These are phyloP conservation scores for Drosophila ercepeae DNA, from an alignment of 1,140 invertebrate species.

Conservation along the genomic window DNA sequence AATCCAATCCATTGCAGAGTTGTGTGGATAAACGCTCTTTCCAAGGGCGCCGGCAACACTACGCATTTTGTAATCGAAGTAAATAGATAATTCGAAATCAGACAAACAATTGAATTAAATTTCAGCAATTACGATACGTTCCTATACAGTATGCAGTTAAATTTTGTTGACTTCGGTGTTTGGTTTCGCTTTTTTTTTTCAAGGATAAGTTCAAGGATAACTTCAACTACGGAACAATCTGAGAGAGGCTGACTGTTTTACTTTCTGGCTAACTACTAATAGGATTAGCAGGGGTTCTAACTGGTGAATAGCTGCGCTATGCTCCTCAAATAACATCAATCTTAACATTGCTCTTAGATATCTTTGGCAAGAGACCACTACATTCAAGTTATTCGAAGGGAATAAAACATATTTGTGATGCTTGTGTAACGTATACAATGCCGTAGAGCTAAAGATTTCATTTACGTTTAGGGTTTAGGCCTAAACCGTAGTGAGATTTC, in stretches of 20 bases:
- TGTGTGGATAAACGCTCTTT: slow-evolving; percentile 42
- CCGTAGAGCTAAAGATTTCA: slow-evolving; percentile 50
- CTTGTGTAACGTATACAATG: slow-evolving; percentile 66
- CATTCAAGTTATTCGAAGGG: slow-evolving; percentile 53
- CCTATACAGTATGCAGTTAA: slow-evolving; percentile 43
- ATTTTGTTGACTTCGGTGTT: slow-evolving; percentile 30
- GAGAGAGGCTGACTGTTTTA: slow-evolving; percentile 43
- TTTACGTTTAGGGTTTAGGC: slow-evolving; percentile 30
- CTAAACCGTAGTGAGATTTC: slow-evolving; percentile 36
- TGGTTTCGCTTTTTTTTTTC: slow-evolving; percentile 26
- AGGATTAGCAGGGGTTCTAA: slow-evolving; percentile 54
- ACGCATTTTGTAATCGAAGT: slow-evolving; percentile 23
- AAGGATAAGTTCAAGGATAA: slow-evolving; percentile 22
- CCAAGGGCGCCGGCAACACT: slow-evolving; percentile 41
- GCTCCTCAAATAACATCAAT: slow-evolving; percentile 53
- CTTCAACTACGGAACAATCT: slow-evolving; percentile 57
- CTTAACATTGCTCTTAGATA: slow-evolving; percentile 44
- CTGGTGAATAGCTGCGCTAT: slow-evolving; percentile 70
- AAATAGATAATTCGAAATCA: slow-evolving; percentile 37
- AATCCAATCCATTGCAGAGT: slow-evolving; percentile 37
- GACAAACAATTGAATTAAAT: slow-evolving; percentile 52
- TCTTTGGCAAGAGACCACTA: slow-evolving; percentile 62
- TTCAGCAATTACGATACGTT: slow-evolving; percentile 79
- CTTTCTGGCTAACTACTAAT: slow-evolving; percentile 59
- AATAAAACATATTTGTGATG: slow-evolving; percentile 47